phyloP scores from a whole-genome alignment of 2,113 vertebrate species.

The Potamarius usumacintae region DNA sequence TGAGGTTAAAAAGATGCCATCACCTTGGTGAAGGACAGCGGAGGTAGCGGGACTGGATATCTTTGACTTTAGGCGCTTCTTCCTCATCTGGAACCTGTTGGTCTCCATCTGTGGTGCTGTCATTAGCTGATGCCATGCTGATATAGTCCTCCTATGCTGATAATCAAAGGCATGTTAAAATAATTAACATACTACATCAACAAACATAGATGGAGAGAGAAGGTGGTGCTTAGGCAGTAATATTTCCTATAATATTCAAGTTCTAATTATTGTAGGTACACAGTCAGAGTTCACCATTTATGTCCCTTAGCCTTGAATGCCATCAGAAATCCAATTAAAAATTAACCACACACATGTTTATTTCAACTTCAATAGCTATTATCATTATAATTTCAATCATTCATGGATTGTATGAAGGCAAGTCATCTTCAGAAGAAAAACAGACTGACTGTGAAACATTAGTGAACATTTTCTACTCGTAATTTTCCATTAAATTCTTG shows the following conservation, averaged over 20 bases:
- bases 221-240: not conserved
- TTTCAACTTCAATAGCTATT: not conserved
- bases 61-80: conserved; percentile 61
- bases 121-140: conserved; percentile 79
- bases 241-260: not conserved
- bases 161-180: not conserved
- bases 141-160: not conserved
- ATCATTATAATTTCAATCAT: not conserved
- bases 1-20: conserved; percentile 59
- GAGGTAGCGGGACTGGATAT: conserved; percentile 86
- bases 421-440: not conserved
- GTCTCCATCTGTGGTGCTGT: conserved; percentile 61
- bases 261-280: not conserved
- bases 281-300: not conserved
- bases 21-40: conserved; percentile 88
- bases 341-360: not conserved
- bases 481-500: not conserved
- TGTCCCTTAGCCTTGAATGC: not conserved
- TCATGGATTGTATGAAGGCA: not conserved
- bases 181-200: not conserved
- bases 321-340: not conserved
- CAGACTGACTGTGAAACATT: not conserved
- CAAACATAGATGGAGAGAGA: not conserved
- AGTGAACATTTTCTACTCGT: not conserved
- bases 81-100: conserved; percentile 73